Percentiles rank a stretch among this genome's conserved stretches.
Evolutionary conservation across 2,113 vertebrate species (phyloP).

Genomic region (Indicator maculatus): DNA sequence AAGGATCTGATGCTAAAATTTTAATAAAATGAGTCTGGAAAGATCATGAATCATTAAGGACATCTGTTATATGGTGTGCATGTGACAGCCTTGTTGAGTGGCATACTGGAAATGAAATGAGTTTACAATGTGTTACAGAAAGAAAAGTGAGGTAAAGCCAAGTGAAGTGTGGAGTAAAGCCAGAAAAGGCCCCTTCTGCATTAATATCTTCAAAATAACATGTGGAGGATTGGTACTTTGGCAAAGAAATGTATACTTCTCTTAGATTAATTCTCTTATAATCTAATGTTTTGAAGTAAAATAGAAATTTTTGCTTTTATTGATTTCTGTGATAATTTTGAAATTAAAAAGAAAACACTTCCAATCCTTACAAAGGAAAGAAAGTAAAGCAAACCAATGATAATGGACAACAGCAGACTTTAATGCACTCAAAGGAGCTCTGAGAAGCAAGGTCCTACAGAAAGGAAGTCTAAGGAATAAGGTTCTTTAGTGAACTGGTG

Average conservation of each 20-base stretch:
- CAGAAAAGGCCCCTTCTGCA: background rate
- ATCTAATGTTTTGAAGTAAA: background rate
- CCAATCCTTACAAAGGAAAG: background rate
- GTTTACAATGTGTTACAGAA: background rate
- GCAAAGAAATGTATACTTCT: background rate
- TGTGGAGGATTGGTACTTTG: background rate
- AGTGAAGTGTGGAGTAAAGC: background rate
- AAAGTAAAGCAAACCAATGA: background rate
- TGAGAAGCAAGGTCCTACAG: background rate
- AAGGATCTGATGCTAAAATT: constrained; percentile 17
- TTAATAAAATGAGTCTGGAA: constrained; percentile 34
- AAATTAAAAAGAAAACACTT: background rate
- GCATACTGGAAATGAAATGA: background rate
- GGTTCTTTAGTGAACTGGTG: background rate
- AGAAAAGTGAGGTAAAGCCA: background rate
- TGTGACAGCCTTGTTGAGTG: background rate
- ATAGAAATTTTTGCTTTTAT: background rate
- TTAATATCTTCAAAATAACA: background rate
- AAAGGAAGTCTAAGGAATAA: background rate
- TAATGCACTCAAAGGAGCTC: background rate
- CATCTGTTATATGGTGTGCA: background rate
- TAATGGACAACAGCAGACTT: background rate
- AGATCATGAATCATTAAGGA: constrained; percentile 50
- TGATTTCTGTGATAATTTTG: background rate
- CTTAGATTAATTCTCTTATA: background rate